A percentile compares a stretch with the other conserved stretches of the same genome.
These are phyloP conservation scores for Scomber colias DNA, from an alignment of 2,113 vertebrate species.

Conservation along the genomic window DNA sequence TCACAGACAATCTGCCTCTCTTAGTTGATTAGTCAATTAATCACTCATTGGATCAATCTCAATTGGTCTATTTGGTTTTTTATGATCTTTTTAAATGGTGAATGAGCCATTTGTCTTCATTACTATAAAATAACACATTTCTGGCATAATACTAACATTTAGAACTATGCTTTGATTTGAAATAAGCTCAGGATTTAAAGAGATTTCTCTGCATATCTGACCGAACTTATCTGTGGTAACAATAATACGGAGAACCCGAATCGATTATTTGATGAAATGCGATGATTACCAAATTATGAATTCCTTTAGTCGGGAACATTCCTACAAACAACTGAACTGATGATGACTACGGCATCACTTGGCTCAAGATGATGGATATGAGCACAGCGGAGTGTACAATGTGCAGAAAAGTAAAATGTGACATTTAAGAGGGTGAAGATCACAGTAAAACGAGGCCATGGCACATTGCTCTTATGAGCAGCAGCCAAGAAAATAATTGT, in stretches of 20 bases:
- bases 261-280: background rate
- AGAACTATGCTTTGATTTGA: background rate
- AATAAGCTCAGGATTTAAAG: background rate
- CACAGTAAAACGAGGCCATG: constrained; percentile 12
- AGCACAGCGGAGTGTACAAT: background rate
- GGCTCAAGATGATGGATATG: background rate
- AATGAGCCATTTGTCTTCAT: background rate
- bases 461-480: constrained; percentile 2
- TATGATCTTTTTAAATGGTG: background rate
- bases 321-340: no score
- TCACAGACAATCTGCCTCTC: constrained; percentile 37
- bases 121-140: background rate
- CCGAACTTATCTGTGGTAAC: background rate
- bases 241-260: background rate
- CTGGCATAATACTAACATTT: background rate
- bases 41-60: background rate
- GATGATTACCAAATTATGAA: background rate
- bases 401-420: constrained; percentile 18
- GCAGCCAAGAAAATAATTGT: constrained; percentile 32
- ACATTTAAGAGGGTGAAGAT: constrained; percentile 11
- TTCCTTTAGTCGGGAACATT: no score
- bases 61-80: background rate
- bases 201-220: background rate
- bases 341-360: no score
- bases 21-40: constrained; percentile 22